Conservation (phyloP, 1,140 invertebrate species). For the Pogonomyrmex barbatus region DNA sequence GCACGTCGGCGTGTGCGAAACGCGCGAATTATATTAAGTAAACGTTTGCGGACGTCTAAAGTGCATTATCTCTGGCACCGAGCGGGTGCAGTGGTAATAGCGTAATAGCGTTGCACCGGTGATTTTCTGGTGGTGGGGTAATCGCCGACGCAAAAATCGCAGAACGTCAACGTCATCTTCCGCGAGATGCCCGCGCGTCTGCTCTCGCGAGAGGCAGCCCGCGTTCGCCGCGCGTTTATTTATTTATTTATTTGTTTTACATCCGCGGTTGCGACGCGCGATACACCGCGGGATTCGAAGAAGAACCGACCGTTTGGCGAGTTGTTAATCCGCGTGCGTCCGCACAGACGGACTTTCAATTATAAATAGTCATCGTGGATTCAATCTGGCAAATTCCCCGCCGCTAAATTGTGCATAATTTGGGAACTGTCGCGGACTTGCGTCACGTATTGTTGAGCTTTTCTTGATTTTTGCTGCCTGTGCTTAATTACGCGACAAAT, state of each 20-base stretch:
- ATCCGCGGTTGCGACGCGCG: neutral
- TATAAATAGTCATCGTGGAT: constrained; percentile 67
- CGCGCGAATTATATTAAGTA: constrained; percentile 34
- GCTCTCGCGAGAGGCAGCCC: neutral
- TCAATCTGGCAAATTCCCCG: constrained; percentile 66
- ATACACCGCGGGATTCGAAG: neutral
- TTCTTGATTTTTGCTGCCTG: neutral
- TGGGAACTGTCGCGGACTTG: constrained; percentile 46
- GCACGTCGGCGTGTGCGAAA: constrained; percentile 1
- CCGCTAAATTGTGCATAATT: constrained; percentile 68
- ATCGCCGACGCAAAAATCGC: neutral
- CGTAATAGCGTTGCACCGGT: constrained; percentile 15
- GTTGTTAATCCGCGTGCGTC: neutral
- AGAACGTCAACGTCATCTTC: neutral
- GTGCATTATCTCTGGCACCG: constrained; percentile 35
- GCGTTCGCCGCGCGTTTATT: neutral
- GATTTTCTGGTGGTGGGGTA: constrained; percentile 7
- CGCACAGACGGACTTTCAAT: constrained; percentile 58
- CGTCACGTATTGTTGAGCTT: neutral
- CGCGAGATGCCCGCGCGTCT: neutral
- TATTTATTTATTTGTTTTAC: constrained; percentile 45
- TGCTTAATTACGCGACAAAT: neutral
- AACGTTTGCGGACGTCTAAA: constrained; percentile 37
- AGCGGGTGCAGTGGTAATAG: constrained; percentile 4
- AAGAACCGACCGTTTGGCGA: constrained; percentile 44